phyloP scores from a whole-genome alignment of 2,797 vertebrate genomes.

The Cephalopachus bancanus region DNA sequence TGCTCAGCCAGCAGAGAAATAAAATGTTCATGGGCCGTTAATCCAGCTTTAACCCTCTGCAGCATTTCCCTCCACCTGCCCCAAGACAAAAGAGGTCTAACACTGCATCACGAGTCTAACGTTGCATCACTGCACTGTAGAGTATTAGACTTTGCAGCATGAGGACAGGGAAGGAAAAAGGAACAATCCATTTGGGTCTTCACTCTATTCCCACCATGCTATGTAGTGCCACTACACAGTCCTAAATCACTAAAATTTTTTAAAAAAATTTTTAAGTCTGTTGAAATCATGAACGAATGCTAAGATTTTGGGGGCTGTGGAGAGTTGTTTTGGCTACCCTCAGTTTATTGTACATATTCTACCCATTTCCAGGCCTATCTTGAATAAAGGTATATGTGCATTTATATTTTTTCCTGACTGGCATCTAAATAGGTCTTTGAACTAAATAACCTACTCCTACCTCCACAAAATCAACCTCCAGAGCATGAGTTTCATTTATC shows the following conservation, averaged over 20 bases:
- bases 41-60: slow-evolving; percentile 79
- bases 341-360: not conserved
- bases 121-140: rapidly evolving
- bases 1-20: slow-evolving; percentile 82
- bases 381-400: not conserved
- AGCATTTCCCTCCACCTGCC: not conserved
- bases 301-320: not conserved
- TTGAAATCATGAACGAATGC: not conserved
- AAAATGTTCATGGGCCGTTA: slow-evolving; percentile 86
- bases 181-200: not conserved
- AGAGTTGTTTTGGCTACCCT: not conserved
- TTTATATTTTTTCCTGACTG: not conserved
- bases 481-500: not conserved
- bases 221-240: not conserved
- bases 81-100: not conserved
- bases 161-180: rapidly evolving
- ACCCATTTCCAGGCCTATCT: not conserved
- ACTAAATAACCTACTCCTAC: not conserved
- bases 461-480: not conserved
- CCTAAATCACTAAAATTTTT: not conserved
- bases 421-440: not conserved
- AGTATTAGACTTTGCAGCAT: not conserved
- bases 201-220: not conserved
- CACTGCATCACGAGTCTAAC: not conserved
- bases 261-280: not conserved